Base-by-base conservation (phyloP, 1,140 invertebrate species). In the Pantala flavescens region DNA sequence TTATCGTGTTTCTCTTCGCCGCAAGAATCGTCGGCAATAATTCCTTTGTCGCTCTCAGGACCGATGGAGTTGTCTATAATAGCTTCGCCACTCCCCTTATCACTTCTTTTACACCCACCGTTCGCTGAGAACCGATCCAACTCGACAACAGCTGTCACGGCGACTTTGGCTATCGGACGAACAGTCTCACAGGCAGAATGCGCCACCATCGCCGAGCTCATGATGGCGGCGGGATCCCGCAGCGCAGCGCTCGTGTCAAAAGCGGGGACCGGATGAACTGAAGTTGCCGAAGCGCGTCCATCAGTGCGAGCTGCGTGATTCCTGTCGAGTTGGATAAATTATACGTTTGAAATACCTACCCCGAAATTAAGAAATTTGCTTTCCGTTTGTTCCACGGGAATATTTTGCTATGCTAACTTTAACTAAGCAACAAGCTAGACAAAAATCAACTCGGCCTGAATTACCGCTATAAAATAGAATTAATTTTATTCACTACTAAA, bases 161-260 rank as follows among this genome's bases (percentile, higher is more conserved):
- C 24, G 28, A 9, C 28, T 36, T 36, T 36, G 28, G 28, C 28
- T 36, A 28, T 11, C 24, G 24, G 71, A n/a, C 42, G 24, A 28
- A 72, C 71, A 24, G 28, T 42, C 42, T 72, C 71, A 11, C 24
- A 28, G 42, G 24, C n/a, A 72, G 71, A 72, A 72, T 72, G 71
- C 71, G 71, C 71, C 71, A 72, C 71, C 71, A 72, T 72, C 71
- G 71, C 71, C 71, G 71, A 72, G 71, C 71, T 72, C 71, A 72
- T 72, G 71, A 63, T 63, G 49, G 49, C 49, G 49, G 71, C 71
- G 71, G 42, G 42, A 28, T 24, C 11, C 42, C 42, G 71, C 42
- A 42, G 71, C 71, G 71, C 71, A 42, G 28, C 71, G 71, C 24
- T 28, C 42, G 42, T 19, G 19, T 72, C 71, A 24, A 42, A 36